Percentiles rank a stretch among this genome's conserved stretches.
Conservation (phyloP, 2,113 vertebrate genomes). For the Thomomys bottae region DNA sequence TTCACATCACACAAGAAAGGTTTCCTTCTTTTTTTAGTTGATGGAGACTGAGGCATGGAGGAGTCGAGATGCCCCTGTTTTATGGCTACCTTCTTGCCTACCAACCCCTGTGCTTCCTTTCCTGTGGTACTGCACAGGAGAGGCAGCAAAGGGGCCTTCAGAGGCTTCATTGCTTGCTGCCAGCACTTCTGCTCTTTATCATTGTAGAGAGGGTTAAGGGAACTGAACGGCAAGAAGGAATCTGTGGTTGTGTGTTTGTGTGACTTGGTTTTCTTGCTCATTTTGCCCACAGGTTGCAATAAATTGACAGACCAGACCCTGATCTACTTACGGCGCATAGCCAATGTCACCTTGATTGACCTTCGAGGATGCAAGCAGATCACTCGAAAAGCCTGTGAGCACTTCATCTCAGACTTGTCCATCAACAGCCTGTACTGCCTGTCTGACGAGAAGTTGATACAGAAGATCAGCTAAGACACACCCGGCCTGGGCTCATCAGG, state of each 20-base stretch:
- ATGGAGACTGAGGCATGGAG: background rate
- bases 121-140: background rate
- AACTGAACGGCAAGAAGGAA: background rate
- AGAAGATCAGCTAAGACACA: constrained; percentile 95
- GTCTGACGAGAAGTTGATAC: constrained; percentile 98
- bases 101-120: background rate
- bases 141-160: background rate
- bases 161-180: background rate
- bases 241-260: background rate
- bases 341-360: constrained; percentile 94
- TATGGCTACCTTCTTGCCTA: background rate
- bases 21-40: background rate
- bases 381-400: constrained; percentile 96
- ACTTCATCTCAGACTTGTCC: constrained; percentile 97
- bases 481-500: constrained; percentile 83
- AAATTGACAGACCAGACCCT: constrained; percentile 96
- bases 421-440: constrained; percentile 98
- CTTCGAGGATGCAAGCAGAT: constrained; percentile 96
- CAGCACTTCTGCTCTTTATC: background rate
- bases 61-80: background rate
- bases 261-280: background rate
- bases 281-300: constrained; percentile 91
- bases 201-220: background rate
- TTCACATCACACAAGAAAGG: background rate
- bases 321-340: constrained; percentile 93